Percentiles rank a stretch among this genome's conserved stretches.
Conservation (phyloP, 1,140 invertebrate species). For the Drosophila watanabei region DNA sequence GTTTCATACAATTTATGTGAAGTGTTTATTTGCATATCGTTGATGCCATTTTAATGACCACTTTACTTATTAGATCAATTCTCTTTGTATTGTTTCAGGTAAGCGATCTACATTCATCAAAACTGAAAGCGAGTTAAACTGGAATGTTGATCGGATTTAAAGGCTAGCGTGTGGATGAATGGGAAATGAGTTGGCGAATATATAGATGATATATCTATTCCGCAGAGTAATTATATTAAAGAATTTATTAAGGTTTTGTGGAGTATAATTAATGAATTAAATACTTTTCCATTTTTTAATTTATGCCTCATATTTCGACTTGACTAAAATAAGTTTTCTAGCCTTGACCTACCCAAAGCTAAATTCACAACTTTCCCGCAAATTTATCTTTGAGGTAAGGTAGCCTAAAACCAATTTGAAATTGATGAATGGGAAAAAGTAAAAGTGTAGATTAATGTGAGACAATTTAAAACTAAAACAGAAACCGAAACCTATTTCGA, state of each 20-base stretch:
- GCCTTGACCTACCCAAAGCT: conserved; percentile 15
- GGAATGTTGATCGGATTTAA: conserved; percentile 1
- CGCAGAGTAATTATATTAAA: background rate
- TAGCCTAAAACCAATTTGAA: conserved; percentile 4
- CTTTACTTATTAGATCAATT: conserved; percentile 44
- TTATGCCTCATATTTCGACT: background rate
- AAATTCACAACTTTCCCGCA: conserved; percentile 2
- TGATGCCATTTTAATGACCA: conserved; percentile 36
- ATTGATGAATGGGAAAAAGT: conserved; percentile 37
- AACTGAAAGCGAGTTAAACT: conserved; percentile 30
- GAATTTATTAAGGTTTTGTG: background rate
- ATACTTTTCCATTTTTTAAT: background rate
- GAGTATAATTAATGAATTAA: too few relatives aligned
- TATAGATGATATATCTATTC: background rate
- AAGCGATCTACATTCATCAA: conserved; percentile 47
- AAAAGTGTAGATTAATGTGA: conserved; percentile 41
- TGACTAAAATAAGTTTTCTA: background rate
- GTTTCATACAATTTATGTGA: background rate
- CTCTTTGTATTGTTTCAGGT: conserved; percentile 42
- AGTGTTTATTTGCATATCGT: conserved; percentile 19
- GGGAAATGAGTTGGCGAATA: conserved; percentile 1
- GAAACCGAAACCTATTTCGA: conserved; percentile 26
- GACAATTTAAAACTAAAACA: conserved; percentile 38
- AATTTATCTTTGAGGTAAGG: background rate
- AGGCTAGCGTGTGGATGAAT: conserved; percentile 6